Base-by-base conservation (phyloP, 2,888 invertebrate genomes). In the Agrilus cyanescens region DNA sequence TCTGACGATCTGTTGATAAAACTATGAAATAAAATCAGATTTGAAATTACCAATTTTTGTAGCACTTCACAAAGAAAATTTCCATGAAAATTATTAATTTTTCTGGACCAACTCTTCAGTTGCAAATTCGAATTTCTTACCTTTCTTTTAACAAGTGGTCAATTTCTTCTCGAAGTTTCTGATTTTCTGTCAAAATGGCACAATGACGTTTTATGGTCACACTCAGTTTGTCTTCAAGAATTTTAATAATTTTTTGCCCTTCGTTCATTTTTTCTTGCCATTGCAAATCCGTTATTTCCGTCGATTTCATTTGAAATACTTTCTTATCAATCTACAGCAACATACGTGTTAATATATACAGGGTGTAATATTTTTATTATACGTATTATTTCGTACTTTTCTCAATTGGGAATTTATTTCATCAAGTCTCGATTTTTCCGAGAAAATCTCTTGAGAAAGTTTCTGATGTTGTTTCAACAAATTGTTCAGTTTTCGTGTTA, bases 61-160 rank as follows among this genome's bases (percentile, higher is more conserved):
- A n/a, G n/a, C n/a, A n/a, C n/a, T n/a, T n/a, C n/a, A n/a, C n/a
- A n/a, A n/a, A n/a, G n/a, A n/a, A n/a, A n/a, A n/a, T n/a, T n/a
- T n/a, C n/a, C n/a, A n/a, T n/a, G n/a, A n/a, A n/a, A n/a, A n/a
- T n/a, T n/a, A n/a, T n/a, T n/a, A n/a, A n/a, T n/a, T n/a, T n/a
- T n/a, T n/a, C n/a, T n/a, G n/a, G n/a, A n/a, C n/a, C n/a, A n/a
- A n/a, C n/a, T n/a, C n/a, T n/a, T n/a, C n/a, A n/a, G n/a, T n/a
- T n/a, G n/a, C n/a, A n/a, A n/a, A n/a, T n/a, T n/a, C n/a, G n/a
- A n/a, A n/a, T n/a, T n/a, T n/a, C 49, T 58, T 57, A 78, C 81
- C 82, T 75, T 65, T 91, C 90, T 47, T 83, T 79, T 1, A 93
- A 64, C 51, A 90, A 72, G 49, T 84, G 78, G 57, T 91, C 85